These are phyloP conservation scores for Alligator mississippiensis DNA, from an alignment of 2,113 vertebrate species.

Conservation along the genomic window DNA sequence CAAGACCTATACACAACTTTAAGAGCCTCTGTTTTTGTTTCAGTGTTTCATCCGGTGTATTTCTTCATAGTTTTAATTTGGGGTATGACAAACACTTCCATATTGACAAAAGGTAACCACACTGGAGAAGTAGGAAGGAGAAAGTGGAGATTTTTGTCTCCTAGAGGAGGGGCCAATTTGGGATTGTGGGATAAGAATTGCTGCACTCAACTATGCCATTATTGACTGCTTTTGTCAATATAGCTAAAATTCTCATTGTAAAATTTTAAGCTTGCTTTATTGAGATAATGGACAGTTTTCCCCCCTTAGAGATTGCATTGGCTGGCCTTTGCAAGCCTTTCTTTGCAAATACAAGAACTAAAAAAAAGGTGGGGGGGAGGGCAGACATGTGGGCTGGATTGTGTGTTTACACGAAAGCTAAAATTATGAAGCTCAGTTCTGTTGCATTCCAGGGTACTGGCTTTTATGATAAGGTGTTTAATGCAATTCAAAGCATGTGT, in stretches of 20 bases:
- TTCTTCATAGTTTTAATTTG: constrained; percentile 37
- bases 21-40: constrained; percentile 58
- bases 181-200: neutral
- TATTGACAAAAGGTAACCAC: constrained; percentile 48
- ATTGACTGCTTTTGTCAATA: neutral
- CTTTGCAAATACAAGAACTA: neutral
- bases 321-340: neutral
- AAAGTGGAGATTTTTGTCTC: constrained; percentile 11
- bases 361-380: neutral
- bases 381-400: no score
- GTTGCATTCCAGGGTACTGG: neutral
- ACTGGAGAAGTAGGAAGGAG: constrained; percentile 32
- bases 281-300: neutral
- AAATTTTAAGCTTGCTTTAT: neutral
- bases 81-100: constrained; percentile 23
- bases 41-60: neutral
- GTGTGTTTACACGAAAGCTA: neutral
- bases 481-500: neutral
- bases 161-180: neutral
- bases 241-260: neutral
- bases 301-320: accelerated
- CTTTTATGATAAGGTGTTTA: neutral
- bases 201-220: neutral
- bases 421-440: neutral
- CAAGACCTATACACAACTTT: constrained; percentile 18